Percentiles rank a stretch among this genome's conserved stretches.
These are phyloP conservation scores for Anarsia innoxiella DNA, from an alignment of 2,888 invertebrate species.

Conservation along the genomic window DNA sequence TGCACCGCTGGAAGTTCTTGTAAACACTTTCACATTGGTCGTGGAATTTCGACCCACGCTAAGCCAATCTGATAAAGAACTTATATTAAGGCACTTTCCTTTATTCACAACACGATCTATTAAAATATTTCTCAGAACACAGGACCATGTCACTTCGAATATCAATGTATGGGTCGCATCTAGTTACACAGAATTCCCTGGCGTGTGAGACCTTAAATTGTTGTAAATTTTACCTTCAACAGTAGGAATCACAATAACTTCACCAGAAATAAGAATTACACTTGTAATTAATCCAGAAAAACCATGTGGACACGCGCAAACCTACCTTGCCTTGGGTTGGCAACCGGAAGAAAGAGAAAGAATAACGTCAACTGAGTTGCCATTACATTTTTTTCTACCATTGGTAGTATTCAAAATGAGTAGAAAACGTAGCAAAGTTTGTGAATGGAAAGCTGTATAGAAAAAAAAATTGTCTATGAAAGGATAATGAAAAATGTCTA, in stretches of 20 bases:
- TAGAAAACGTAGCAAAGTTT: background rate
- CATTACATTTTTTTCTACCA: constrained; percentile 14
- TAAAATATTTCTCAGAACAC: no score
- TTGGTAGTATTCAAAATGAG: no score
- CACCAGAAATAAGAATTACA: constrained; percentile 18
- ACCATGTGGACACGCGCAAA: constrained; percentile 55
- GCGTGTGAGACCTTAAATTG: no score
- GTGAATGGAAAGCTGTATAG: background rate
- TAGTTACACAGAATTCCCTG: no score
- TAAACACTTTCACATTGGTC: no score
- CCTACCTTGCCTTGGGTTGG: constrained; percentile 67
- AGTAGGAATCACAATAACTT: constrained; percentile 19
- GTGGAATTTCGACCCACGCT: no score
- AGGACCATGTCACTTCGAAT: constrained; percentile 3
- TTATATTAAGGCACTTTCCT: no score
- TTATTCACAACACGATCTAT: no score
- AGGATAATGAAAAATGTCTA: no score
- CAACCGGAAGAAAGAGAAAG: constrained; percentile 66
- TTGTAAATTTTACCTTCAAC: constrained; percentile 33
- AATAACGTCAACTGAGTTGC: constrained; percentile 21
- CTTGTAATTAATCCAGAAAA: constrained; percentile 28
- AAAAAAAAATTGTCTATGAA: constrained; percentile 1
- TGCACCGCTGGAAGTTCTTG: no score
- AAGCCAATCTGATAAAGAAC: no score
- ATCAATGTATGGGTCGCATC: no score